phyloP scores from a whole-genome alignment of 2,797 vertebrate genomes.

The Valencia hispanica region DNA sequence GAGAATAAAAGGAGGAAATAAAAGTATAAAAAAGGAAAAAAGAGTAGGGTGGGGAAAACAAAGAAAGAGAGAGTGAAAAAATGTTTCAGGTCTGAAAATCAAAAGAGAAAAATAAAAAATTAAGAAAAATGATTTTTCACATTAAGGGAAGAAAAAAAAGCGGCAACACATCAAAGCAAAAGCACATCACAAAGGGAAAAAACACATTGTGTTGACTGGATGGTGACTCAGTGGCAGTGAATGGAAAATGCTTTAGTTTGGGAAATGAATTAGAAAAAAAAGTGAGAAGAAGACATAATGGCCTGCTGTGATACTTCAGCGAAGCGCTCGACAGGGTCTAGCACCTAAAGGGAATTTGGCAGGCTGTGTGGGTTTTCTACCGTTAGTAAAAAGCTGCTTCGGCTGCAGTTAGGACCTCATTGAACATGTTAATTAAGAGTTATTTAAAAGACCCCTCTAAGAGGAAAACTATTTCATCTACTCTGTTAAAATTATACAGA shows the following conservation, averaged over 20 bases:
- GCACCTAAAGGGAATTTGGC: slow-evolving; percentile 43
- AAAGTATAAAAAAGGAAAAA: background rate
- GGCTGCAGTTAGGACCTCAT: slow-evolving; percentile 34
- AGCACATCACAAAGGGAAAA: slow-evolving; percentile 79
- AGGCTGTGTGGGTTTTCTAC: slow-evolving; percentile 35
- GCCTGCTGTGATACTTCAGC: slow-evolving; percentile 48
- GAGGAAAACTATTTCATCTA: slow-evolving; percentile 35
- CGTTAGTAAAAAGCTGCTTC: slow-evolving; percentile 35
- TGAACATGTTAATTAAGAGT: slow-evolving; percentile 51
- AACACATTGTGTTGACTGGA: slow-evolving; percentile 68
- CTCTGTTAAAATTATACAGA: slow-evolving; percentile 42
- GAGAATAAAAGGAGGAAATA: slow-evolving; percentile 64
- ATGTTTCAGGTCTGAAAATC: slow-evolving; percentile 83
- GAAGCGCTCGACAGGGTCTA: slow-evolving; percentile 40
- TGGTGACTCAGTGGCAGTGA: slow-evolving; percentile 60
- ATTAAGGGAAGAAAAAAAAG: slow-evolving; percentile 45
- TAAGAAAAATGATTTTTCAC: slow-evolving; percentile 63
- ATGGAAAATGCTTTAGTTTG: slow-evolving; percentile 62
- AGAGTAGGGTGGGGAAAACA: slow-evolving; percentile 69
- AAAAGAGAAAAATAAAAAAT: slow-evolving; percentile 58
- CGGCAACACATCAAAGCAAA: slow-evolving; percentile 75
- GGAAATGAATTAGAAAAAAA: slow-evolving; percentile 61
- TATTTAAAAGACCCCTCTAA: slow-evolving; percentile 42
- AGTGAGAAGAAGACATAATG: slow-evolving; percentile 53
- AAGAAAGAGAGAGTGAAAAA: slow-evolving; percentile 81